Evolutionary conservation across 1,140 invertebrate genomes (phyloP).

Genomic region (Stenopsyche tienmushanensis): DNA sequence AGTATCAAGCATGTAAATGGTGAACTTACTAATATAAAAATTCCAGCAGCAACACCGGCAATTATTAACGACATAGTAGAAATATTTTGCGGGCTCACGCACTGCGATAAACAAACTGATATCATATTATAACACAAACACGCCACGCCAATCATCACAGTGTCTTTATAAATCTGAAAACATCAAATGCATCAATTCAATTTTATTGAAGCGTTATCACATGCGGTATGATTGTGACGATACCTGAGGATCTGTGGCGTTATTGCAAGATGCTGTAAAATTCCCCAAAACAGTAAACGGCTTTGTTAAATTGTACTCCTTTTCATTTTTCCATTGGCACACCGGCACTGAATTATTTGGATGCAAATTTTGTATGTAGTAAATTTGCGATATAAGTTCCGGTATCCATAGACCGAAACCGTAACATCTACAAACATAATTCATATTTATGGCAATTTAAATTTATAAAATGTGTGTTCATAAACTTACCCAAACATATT

Average conservation of each 20-base stretch:
- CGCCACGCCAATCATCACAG: constrained; percentile 52
- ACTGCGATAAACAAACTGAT: constrained; percentile 48
- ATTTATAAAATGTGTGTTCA: too few species aligned
- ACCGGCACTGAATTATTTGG: constrained; percentile 54
- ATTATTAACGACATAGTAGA: constrained; percentile 53
- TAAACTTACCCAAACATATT: constrained; percentile 68
- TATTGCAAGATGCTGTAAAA: too few species aligned
- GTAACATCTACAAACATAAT: constrained; percentile 61
- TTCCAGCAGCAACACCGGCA: constrained; percentile 51
- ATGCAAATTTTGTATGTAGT: constrained; percentile 50
- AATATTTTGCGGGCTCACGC: constrained; percentile 43
- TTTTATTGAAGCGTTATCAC: background rate
- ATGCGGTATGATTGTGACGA: too few species aligned
- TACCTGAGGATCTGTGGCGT: too few species aligned
- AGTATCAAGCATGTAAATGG: constrained; percentile 55
- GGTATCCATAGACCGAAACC: constrained; percentile 72
- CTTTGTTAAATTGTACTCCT: too few species aligned
- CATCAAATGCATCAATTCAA: background rate
- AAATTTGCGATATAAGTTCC: constrained; percentile 63
- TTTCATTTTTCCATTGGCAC: constrained; percentile 51
- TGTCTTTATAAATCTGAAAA: constrained; percentile 52
- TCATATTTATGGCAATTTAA: too few species aligned
- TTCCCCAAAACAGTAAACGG: too few species aligned
- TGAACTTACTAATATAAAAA: constrained; percentile 56
- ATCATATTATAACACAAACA: constrained; percentile 52